These are phyloP conservation scores for Endomychus coccineus DNA, from an alignment of 2,888 invertebrate species.

Conservation along the genomic window DNA sequence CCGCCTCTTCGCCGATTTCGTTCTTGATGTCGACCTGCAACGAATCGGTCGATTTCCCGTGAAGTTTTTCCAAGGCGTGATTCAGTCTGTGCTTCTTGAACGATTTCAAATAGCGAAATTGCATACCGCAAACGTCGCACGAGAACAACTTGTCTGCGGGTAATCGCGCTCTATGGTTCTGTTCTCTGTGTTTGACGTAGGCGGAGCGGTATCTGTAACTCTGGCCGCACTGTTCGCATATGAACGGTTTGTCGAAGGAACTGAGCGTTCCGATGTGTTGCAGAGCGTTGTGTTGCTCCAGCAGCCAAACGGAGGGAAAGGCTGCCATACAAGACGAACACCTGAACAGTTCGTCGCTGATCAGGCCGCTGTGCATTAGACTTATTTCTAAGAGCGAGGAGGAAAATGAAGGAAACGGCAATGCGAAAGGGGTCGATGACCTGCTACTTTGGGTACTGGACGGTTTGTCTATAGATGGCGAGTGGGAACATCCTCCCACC, in stretches of 20 bases:
- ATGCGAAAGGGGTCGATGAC: constrained; percentile 51
- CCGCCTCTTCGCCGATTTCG: constrained; percentile 15
- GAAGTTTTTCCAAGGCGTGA: constrained; percentile 75
- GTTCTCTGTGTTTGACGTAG: constrained; percentile 76
- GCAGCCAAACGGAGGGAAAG: constrained; percentile 80
- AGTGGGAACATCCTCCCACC: constrained; percentile 43
- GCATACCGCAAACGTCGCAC: constrained; percentile 89
- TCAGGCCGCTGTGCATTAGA: constrained; percentile 45
- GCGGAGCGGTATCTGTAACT: constrained; percentile 81
- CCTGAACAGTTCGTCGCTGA: constrained; percentile 40
- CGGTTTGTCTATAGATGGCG: constrained; percentile 40
- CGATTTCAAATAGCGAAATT: constrained; percentile 79
- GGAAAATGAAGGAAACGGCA: constrained; percentile 49
- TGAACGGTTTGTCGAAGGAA: constrained; percentile 77
- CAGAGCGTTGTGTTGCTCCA: constrained; percentile 77
- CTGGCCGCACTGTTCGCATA: constrained; percentile 87
- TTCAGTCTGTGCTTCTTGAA: constrained; percentile 86
- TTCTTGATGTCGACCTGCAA: constrained; percentile 17
- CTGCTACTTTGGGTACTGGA: constrained; percentile 44
- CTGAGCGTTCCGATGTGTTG: constrained; percentile 60
- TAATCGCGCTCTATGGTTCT: constrained; percentile 78
- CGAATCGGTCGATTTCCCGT: constrained; percentile 51
- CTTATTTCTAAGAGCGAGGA: constrained; percentile 50
- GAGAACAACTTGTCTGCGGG: constrained; percentile 87
- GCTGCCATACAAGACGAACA: constrained; percentile 80